Evolutionary conservation across 2,888 invertebrate genomes (phyloP).

Genomic region (Tetragonisca angustula): DNA sequence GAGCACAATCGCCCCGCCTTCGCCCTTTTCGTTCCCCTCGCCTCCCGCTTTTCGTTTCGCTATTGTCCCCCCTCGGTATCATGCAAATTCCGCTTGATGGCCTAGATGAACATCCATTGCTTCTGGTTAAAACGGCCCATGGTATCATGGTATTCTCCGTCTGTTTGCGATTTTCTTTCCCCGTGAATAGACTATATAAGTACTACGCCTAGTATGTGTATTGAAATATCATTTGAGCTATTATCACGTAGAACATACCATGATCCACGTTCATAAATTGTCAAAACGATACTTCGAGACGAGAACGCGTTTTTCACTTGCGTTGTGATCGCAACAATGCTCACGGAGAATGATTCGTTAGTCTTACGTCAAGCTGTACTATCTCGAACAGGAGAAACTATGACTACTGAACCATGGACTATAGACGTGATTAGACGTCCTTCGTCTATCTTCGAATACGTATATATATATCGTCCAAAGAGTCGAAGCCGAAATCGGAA

Average conservation of each 20-base stretch:
- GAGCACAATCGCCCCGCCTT: slow-evolving; percentile 28
- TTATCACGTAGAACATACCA: neutral
- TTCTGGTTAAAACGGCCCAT: slow-evolving; percentile 20
- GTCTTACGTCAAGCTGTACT: too few species aligned
- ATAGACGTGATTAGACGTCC: neutral
- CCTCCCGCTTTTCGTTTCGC: neutral
- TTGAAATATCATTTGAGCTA: neutral
- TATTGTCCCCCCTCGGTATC: slow-evolving; percentile 16
- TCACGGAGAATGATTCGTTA: too few species aligned
- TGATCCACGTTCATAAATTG: neutral
- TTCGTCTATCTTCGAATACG: neutral
- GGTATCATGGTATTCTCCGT: neutral
- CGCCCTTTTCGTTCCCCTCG: neutral
- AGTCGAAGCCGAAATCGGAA: neutral
- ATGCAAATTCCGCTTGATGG: slow-evolving; percentile 59
- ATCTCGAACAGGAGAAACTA: too few species aligned
- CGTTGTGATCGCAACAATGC: too few species aligned
- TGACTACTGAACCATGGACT: too few species aligned
- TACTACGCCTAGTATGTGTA: neutral
- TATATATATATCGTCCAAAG: too few species aligned
- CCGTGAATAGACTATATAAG: too few species aligned
- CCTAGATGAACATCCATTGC: slow-evolving; percentile 47
- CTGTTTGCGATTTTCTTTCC: too few species aligned
- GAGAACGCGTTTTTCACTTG: neutral
- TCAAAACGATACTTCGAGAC: neutral